Evolutionary conservation across 2,113 vertebrate species (phyloP).

Genomic region (Hiodon alosoides): DNA sequence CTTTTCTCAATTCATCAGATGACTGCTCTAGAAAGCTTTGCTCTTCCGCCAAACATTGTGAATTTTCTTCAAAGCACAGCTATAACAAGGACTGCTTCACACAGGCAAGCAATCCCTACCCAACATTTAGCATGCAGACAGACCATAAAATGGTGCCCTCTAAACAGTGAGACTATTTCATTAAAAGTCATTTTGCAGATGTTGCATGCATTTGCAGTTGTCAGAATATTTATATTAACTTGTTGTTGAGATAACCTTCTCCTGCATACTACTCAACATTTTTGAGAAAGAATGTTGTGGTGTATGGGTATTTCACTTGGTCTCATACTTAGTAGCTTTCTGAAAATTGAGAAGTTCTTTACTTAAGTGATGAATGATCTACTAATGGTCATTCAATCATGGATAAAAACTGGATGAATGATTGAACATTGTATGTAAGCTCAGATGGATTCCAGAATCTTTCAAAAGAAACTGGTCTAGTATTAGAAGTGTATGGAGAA

Average conservation of each 20-base stretch:
- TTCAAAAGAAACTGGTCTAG: no score
- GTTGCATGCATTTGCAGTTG: neutral
- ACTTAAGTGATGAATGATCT: no score
- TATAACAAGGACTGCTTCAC: neutral
- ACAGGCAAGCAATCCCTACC: neutral
- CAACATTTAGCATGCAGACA: neutral
- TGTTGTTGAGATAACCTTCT: neutral
- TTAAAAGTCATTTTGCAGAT: conserved; percentile 1
- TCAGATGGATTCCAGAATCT: no score
- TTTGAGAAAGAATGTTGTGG: neutral
- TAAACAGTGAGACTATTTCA: neutral
- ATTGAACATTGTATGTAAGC: no score
- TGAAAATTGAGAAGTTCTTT: no score
- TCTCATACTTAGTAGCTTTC: no score
- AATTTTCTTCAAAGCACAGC: neutral
- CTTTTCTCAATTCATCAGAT: neutral
- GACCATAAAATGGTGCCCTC: no score
- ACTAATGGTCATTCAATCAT: no score
- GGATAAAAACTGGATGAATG: no score
- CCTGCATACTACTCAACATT: neutral
- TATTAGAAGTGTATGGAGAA: no score
- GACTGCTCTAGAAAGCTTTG: conserved; percentile 2
- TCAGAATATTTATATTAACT: neutral
- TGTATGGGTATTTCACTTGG: no score
- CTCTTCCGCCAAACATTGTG: neutral